phyloP scores from a whole-genome alignment of 2,888 invertebrate genomes.

The Abrostola tripartita region DNA sequence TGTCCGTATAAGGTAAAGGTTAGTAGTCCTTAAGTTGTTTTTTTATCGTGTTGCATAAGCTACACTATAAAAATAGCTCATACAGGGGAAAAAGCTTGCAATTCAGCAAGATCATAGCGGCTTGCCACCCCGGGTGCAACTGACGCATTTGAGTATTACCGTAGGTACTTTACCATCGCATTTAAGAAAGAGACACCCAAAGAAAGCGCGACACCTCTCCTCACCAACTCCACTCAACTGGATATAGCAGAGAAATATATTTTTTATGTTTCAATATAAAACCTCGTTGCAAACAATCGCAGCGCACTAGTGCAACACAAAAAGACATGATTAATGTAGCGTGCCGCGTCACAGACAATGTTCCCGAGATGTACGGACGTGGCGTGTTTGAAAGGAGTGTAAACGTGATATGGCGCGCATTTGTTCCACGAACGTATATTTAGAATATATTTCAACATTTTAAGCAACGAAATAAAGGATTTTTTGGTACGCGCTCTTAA shows the following conservation, averaged over 20 bases:
- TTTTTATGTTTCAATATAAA: conserved; percentile 11
- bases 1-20: background rate
- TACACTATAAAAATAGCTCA: no score
- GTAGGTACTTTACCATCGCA: no score
- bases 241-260: conserved; percentile 1
- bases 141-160: no score
- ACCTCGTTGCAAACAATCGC: conserved; percentile 24
- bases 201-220: no score
- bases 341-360: conserved; percentile 25
- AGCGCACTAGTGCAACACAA: conserved; percentile 18
- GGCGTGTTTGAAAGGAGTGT: conserved; percentile 7
- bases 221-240: no score
- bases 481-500: no score
- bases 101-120: no score
- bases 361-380: conserved; percentile 21
- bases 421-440: background rate
- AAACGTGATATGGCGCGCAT: conserved; percentile 1
- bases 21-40: no score
- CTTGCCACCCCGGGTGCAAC: no score
- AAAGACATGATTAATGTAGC: conserved; percentile 48
- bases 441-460: conserved; percentile 1
- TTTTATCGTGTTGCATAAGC: no score
- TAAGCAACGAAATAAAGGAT: background rate
- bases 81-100: no score
- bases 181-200: no score